Base-by-base conservation (phyloP, 2,797 vertebrate species). In the Halcyon smyrnensis region DNA sequence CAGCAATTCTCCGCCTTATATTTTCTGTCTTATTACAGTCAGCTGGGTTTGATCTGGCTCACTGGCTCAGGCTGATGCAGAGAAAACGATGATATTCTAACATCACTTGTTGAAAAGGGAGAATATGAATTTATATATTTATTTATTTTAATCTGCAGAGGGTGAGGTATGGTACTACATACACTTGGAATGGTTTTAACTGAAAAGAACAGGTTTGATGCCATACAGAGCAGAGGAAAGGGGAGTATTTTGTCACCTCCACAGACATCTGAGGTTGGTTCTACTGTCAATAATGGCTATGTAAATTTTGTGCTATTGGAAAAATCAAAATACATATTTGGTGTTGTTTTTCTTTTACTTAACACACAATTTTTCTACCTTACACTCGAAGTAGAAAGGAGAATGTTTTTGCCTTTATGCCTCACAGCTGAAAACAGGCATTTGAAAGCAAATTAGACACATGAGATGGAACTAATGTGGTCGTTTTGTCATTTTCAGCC, bases 401-500 rank as follows among this genome's bases (percentile, higher is more conserved):
- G 27, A 86, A 28, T 76, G 19, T 34, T 92, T 91, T 84, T 34
- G 23, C 69, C 50, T 32, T 69, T 76, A 6, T 25, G 24, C 14
- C n/a, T 96, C 21, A 24, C 45, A 78, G 54, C 71, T 73, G 87
- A 90, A 78, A 91, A 78, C 16, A 81, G 50, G 51, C 85, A 73
- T 80, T 86, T 63, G 69, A 95, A 89, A 78, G 30, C 27, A 57
- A 95, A 75, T 94, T 36, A 73, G 67, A 71, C 46, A 62, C 11
- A 28, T 30, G 63, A 94, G 67, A 16, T 0, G 37, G 73, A 84
- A 82, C n/a, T 76, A 63, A 90, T 90, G 84, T 19, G 32, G n/a
- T 86, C 46, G 73, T 86, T 94, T 76, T 90, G 84, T 92, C 30
- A 2, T 78, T 94, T 87, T 69, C 82, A 90, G 85, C 51, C 59